Evolutionary conservation across 2,797 vertebrate species (phyloP), one percentile per base, ranked within the genome.

Genomic region (Scolopax bukidnonensis): DNA sequence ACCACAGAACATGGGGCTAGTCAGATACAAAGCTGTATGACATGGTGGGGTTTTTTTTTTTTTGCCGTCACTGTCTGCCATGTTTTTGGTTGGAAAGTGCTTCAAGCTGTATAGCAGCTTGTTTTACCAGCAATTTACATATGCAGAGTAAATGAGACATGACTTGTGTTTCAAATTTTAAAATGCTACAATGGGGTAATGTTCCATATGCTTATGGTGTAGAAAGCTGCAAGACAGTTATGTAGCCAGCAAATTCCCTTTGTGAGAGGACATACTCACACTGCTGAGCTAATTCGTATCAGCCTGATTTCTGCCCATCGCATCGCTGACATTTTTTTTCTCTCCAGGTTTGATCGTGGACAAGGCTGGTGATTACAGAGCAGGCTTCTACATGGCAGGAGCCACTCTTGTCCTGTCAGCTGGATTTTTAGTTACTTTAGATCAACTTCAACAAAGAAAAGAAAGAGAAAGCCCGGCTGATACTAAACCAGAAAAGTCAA

Each of bases 381-480:
- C 85, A 84, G 50, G 94, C 10, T 96, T 96, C 85, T 96, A 95
- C 57, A 88, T 95, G 91, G 95, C 95, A 82, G 95, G 88, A 89
- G 74, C 59, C 43, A 95, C 78, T 38, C 96, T 95, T 33, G 38
- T 92, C 32, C 70, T 96, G 1, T 96, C 96, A 81, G 88, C 47
- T 67, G 89, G 84, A 90, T 67, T 96, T 81, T 93, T 96, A 89
- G 64, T 95, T 63, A 32, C 57, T 87, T 90, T 96, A 91, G 96
- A 91, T 78, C 79, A 45, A 40, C 27, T 95, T 23, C 93, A 95
- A 59, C 89, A 94, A 43, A 95, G 63, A 32, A 93, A 90, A 84
- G 68, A 76, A 80, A 80, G 28, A 89, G 10, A 32, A 88, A 96
- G 3, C 11, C 83, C 84, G 25, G 82, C 23, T n/a, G 73, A 51